Evolutionary conservation across 2,113 vertebrate species (phyloP).

Genomic region (Chionodraco myersi): DNA sequence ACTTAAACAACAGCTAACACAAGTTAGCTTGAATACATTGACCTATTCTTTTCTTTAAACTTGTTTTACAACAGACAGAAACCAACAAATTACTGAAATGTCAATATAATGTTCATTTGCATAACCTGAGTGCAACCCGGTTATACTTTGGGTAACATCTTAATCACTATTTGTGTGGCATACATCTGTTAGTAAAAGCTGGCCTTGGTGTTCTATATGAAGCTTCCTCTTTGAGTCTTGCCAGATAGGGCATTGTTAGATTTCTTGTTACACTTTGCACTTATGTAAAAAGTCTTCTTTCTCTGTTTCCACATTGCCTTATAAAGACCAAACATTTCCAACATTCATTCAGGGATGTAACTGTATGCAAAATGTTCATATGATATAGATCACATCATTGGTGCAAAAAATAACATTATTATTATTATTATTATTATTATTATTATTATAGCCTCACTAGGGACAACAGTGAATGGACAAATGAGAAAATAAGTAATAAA

Average conservation of each 20-base stretch:
- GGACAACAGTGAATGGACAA: background rate
- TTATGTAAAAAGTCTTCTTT: background rate
- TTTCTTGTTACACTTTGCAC: background rate
- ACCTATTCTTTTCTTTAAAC: background rate
- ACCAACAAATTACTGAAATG: background rate
- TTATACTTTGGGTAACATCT: background rate
- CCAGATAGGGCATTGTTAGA: background rate
- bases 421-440: no score
- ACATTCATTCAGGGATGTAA: background rate
- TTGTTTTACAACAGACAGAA: background rate
- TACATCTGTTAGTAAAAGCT: background rate
- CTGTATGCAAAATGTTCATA: background rate
- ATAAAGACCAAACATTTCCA: background rate
- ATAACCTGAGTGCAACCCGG: constrained; percentile 1
- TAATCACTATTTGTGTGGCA: background rate
- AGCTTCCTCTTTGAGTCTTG: background rate
- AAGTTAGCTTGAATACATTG: constrained; percentile 1
- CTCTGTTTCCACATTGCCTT: background rate
- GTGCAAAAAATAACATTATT: no score
- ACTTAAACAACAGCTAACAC: constrained; percentile 11
- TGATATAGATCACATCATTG: no score
- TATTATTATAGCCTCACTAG: background rate
- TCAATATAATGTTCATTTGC: background rate
- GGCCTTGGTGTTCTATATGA: background rate
- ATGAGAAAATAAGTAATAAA: background rate